phyloP scores from a whole-genome alignment of 1,140 invertebrate species.

The Leptinotarsa lineolata region DNA sequence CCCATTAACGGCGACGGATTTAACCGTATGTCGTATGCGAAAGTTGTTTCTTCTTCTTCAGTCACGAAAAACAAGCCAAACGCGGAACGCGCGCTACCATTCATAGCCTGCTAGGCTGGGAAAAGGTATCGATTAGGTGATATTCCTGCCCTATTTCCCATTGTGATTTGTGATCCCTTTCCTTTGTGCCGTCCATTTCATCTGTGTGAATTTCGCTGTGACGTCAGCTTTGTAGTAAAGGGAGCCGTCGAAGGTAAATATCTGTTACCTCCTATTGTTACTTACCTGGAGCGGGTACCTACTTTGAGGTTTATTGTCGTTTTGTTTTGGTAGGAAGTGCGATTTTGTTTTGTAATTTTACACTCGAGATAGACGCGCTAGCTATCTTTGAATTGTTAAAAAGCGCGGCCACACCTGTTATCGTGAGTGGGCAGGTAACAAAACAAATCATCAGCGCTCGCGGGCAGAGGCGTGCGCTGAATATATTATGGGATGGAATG shows the following conservation, averaged over 20 bases:
- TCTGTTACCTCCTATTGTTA: not conserved
- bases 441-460: not conserved
- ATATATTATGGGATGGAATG: not conserved
- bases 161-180: not conserved
- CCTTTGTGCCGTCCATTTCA: not conserved
- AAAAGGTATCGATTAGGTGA: not conserved
- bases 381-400: not conserved
- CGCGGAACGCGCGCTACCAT: not conserved
- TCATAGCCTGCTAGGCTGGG: not conserved
- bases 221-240: not conserved
- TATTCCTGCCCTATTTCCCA: not conserved
- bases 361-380: not conserved
- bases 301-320: not conserved
- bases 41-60: slow-evolving; percentile 1
- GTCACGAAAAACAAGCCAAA: not conserved
- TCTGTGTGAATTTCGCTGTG: not conserved
- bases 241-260: not conserved
- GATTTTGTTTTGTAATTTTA: not conserved
- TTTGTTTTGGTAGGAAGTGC: not conserved
- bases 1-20: slow-evolving; percentile 1
- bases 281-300: not conserved
- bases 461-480: not conserved
- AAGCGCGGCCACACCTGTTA: slow-evolving; percentile 7
- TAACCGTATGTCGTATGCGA: not conserved
- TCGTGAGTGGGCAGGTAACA: not conserved